Evolutionary conservation across 2,113 vertebrate genomes (phyloP), one percentile per base, ranked within the genome.

Genomic region (Pholis gunnellus): DNA sequence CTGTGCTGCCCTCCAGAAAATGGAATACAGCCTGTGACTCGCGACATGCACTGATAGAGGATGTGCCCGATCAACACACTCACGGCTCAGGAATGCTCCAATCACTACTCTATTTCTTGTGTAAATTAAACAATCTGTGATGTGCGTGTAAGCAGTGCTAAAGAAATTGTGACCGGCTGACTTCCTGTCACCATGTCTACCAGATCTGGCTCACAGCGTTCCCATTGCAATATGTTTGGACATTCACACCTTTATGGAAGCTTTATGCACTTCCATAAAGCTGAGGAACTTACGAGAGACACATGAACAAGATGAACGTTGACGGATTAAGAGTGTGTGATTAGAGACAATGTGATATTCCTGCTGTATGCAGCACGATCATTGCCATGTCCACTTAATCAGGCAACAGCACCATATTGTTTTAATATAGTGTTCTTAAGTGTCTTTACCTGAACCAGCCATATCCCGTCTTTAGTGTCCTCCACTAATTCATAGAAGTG

Each of bases 401-500:
- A 22, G 22, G n/a, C 40, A 66, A 38, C 59, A 31, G 20, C 13
- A 25, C 27, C 17, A 27, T 13, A 59, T 14, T 7, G 46, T 54
- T 66, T 59, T 14, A 46, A 31, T 25, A 22, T n/a, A 36, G 0
- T 3, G 13, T 50, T 25, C 18, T 1, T 20, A 22, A 46, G 69
- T 27, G 46, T 8, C 27, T 42, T 68, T 96, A 99, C 98, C 98
- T 99, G 98, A 91, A 99, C 96, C 84, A 99, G 94, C 98, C 98
- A 99, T 94, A 99, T 98, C 44, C 98, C 98, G 89, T 99, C 98
- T 91, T 99, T 99, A 1, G 98, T 99, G 91, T 99, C 98, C 92
- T 99, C 98, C 63, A 99, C 98, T 50, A 99, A 93, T 84, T 99
- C 98, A 86, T 99, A 99, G 92, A 99, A 99, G 92, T 99, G 98